These are phyloP conservation scores for Herpailurus yagouaroundi DNA, from an alignment of 2,113 vertebrate species.

Conservation along the genomic window DNA sequence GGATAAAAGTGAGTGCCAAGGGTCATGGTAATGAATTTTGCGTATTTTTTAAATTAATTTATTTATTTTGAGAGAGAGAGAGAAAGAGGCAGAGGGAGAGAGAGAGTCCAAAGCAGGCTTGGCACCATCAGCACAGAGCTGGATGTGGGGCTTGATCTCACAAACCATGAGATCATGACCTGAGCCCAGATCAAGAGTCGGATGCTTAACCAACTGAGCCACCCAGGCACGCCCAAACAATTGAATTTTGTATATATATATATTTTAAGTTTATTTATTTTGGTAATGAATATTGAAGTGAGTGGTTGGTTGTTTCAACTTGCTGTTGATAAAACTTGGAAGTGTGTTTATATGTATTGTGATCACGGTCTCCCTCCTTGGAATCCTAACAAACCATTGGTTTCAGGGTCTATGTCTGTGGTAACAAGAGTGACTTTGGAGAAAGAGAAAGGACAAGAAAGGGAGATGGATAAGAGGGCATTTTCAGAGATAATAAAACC, in stretches of 20 bases:
- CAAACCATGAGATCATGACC: too few species aligned
- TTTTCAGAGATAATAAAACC: not conserved
- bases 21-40: not conserved
- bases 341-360: not conserved
- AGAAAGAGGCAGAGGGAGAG: too few species aligned
- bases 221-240: too few species aligned
- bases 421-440: not conserved
- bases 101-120: too few species aligned
- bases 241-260: too few species aligned
- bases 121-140: too few species aligned
- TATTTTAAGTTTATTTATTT: too few species aligned
- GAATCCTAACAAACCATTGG: not conserved
- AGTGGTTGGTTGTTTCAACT: not conserved
- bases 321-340: not conserved
- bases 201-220: too few species aligned
- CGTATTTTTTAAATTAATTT: too few species aligned
- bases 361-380: not conserved
- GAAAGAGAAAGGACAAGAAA: not conserved
- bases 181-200: too few species aligned
- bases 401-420: not conserved
- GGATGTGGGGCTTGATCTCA: too few species aligned
- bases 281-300: not conserved
- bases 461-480: not conserved
- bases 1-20: not conserved
- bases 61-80: too few species aligned